A percentile compares a stretch with the other conserved stretches of the same genome.
Evolutionary conservation across 1,140 invertebrate species (phyloP).

Genomic region (Papilio xuthus): DNA sequence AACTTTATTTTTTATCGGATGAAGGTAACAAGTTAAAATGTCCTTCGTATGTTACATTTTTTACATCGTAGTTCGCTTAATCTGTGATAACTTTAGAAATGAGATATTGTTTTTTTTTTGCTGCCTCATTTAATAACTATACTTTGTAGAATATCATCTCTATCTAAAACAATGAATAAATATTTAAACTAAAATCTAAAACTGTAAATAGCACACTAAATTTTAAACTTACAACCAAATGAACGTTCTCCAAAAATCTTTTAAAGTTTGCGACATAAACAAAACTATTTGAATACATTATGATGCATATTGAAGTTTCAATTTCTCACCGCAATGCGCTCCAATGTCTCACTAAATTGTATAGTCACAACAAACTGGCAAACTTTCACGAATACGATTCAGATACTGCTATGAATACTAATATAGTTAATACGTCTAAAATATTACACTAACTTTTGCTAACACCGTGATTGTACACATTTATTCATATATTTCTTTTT

Average conservation of each 20-base stretch:
- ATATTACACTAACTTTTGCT: not conserved
- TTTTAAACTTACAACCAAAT: too few relatives aligned
- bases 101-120: too few relatives aligned
- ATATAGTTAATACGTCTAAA: conserved; percentile 9
- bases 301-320: conserved; percentile 26
- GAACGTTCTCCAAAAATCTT: not conserved
- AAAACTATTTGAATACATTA: not conserved
- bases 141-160: not conserved
- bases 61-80: too few relatives aligned
- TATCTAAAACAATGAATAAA: not conserved
- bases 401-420: conserved; percentile 9
- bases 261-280: not conserved
- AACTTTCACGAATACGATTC: conserved; percentile 25
- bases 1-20: too few relatives aligned
- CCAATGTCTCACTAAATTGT: conserved; percentile 6
- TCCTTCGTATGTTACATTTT: too few relatives aligned
- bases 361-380: conserved; percentile 18
- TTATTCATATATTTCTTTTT: too few relatives aligned
- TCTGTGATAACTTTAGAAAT: too few relatives aligned
- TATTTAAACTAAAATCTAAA: not conserved
- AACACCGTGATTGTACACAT: not conserved
- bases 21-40: too few relatives aligned
- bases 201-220: too few relatives aligned
- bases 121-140: too few relatives aligned
- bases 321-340: conserved; percentile 21